Evolutionary conservation across 2,113 vertebrate species (phyloP).

Genomic region (Eretmochelys imbricata): DNA sequence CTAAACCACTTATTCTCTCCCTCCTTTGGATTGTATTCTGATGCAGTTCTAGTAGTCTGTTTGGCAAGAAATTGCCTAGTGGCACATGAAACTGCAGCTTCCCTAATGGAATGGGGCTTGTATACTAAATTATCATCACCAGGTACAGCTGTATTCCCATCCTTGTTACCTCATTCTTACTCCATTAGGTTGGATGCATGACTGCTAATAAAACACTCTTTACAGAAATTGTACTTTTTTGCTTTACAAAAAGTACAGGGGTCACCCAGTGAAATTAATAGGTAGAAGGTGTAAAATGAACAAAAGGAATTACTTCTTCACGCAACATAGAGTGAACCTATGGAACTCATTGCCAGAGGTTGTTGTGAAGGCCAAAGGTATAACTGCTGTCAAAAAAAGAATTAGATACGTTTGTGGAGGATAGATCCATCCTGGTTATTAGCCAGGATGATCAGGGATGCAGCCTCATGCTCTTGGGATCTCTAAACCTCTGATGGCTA

Average conservation of each 20-base stretch:
- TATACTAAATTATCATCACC: neutral
- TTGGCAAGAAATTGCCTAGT: neutral
- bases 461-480: neutral
- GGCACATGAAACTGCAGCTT: neutral
- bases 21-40: neutral
- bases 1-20: neutral
- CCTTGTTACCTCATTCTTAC: neutral
- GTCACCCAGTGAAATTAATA: neutral
- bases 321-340: neutral
- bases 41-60: neutral
- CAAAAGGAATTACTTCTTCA: neutral
- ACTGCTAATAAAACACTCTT: neutral
- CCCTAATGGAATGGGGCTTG: neutral
- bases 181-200: neutral
- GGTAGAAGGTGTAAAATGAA: neutral
- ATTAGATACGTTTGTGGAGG: neutral
- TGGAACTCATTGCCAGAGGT: neutral
- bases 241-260: neutral
- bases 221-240: neutral
- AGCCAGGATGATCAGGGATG: neutral
- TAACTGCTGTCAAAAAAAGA: neutral
- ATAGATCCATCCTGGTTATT: neutral
- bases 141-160: neutral
- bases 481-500: neutral
- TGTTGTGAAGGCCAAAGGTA: neutral